phyloP scores from a whole-genome alignment of 2,113 vertebrate species.

The Perca schrenkii region DNA sequence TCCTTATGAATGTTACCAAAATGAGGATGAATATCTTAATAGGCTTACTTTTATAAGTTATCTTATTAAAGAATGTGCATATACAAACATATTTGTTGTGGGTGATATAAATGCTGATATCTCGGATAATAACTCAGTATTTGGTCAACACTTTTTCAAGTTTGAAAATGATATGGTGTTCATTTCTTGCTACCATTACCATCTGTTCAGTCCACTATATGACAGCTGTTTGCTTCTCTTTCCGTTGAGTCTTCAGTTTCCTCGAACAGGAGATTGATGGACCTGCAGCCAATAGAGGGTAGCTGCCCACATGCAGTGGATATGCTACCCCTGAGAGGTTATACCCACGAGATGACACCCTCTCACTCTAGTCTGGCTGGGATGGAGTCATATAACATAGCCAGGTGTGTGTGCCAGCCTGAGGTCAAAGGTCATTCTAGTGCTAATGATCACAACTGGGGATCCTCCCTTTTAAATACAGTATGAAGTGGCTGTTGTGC shows the following conservation, averaged over 20 bases:
- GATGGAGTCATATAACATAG: constrained; percentile 55
- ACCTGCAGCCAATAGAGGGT: constrained; percentile 49
- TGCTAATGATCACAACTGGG: constrained; percentile 36
- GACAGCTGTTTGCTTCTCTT: constrained; percentile 72
- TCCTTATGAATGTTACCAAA: too few species aligned
- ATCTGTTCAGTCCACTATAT: constrained; percentile 70
- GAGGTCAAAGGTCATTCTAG: constrained; percentile 55
- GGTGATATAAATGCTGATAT: too few species aligned
- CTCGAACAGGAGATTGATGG: constrained; percentile 57
- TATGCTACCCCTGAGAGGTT: constrained; percentile 44
- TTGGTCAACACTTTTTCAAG: neutral
- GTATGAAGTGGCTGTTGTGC: constrained; percentile 29
- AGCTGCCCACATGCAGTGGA: constrained; percentile 56
- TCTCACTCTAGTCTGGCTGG: constrained; percentile 21
- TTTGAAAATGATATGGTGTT: constrained; percentile 66
- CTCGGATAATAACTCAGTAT: too few species aligned
- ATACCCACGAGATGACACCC: constrained; percentile 45
- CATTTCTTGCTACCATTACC: constrained; percentile 61
- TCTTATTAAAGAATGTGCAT: too few species aligned
- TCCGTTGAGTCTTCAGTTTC: constrained; percentile 69
- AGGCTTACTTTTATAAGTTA: too few species aligned
- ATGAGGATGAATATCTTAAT: too few species aligned
- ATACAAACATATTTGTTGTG: too few species aligned
- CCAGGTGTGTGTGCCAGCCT: constrained; percentile 64
- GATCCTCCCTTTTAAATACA: constrained; percentile 2